Percentiles rank a stretch among this genome's conserved stretches.
Conservation (phyloP, 2,888 invertebrate genomes). For the Periphyllus acericola region DNA sequence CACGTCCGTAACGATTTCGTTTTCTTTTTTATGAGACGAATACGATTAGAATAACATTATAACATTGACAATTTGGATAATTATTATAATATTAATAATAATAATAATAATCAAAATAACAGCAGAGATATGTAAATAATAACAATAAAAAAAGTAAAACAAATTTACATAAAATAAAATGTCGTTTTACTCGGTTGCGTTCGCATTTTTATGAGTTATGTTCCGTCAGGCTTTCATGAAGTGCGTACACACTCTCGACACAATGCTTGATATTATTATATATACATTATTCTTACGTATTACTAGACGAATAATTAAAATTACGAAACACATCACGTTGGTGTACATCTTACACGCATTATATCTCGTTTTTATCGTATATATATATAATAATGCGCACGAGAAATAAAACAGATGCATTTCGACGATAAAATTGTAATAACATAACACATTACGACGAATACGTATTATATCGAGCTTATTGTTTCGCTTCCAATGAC, state of each 20-base stretch:
- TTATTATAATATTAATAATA: no score
- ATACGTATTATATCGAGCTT: neutral
- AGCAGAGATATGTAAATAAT: no score
- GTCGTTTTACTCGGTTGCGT: constrained; percentile 24
- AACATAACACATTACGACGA: neutral
- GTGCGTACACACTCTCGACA: no score
- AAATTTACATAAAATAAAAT: neutral
- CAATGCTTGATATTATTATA: no score
- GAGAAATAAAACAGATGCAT: neutral
- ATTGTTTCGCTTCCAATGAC: neutral
- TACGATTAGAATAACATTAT: no score
- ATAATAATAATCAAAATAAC: no score
- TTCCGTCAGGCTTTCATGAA: neutral
- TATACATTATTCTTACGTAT: neutral
- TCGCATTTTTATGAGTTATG: neutral
- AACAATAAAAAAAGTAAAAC: neutral
- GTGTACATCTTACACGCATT: neutral
- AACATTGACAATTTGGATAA: no score
- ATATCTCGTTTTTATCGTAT: neutral
- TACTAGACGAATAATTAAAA: neutral
- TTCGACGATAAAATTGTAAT: neutral
- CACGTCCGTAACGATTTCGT: no score
- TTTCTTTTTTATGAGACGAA: no score
- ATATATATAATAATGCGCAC: neutral
- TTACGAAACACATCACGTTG: neutral